These are phyloP conservation scores for Ammodytes marinus DNA, from an alignment of 2,113 vertebrate species.

Conservation along the genomic window DNA sequence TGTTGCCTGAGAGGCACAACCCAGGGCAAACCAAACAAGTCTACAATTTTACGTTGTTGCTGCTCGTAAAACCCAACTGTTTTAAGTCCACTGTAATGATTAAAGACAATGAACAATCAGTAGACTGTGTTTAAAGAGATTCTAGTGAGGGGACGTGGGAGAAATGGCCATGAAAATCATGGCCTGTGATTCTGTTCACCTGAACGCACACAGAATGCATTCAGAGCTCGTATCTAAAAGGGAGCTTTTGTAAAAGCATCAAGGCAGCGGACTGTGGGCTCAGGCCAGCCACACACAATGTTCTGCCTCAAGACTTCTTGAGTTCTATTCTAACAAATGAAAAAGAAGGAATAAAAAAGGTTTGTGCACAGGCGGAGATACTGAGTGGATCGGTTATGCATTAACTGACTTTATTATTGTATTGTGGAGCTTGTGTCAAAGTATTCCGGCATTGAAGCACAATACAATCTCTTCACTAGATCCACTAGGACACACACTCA, in stretches of 20 bases:
- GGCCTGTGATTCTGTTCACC: neutral
- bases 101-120: neutral
- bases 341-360: conserved; percentile 30
- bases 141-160: neutral
- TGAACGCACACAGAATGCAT: neutral
- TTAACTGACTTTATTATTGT: conserved; percentile 61
- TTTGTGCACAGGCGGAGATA: conserved; percentile 17
- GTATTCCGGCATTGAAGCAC: conserved; percentile 42
- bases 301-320: conserved; percentile 35
- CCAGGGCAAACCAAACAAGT: neutral
- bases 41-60: neutral
- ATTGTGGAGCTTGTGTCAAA: conserved; percentile 28
- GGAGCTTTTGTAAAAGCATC: conserved; percentile 21
- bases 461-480: conserved; percentile 53
- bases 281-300: conserved; percentile 11
- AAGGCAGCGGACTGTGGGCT: conserved; percentile 7
- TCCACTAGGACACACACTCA: conserved; percentile 14
- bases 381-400: conserved; percentile 59
- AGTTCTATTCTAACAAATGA: conserved; percentile 37
- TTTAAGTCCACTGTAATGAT: neutral
- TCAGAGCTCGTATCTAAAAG: conserved; percentile 18
- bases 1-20: neutral
- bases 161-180: neutral
- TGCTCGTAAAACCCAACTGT: neutral
- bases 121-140: neutral